A percentile compares a stretch with the other conserved stretches of the same genome.
Conservation (phyloP, 2,797 vertebrate species). For the Lophius americanus region DNA sequence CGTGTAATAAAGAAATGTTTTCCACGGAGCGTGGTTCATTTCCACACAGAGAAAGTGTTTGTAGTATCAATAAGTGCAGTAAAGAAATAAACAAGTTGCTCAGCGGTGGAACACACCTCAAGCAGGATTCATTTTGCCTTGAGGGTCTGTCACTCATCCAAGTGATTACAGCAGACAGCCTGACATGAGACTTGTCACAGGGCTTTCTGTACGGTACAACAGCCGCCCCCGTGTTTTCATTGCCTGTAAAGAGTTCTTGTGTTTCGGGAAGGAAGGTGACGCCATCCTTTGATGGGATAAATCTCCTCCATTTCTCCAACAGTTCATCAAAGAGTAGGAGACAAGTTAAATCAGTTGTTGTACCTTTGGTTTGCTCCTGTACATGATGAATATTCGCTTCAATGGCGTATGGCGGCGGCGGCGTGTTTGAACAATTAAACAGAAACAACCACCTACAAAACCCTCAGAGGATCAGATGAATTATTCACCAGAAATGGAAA, state of each 20-base stretch:
- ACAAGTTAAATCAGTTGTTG: slow-evolving; percentile 11
- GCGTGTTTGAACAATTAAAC: background rate
- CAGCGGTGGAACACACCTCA: background rate
- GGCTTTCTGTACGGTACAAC: slow-evolving; percentile 14
- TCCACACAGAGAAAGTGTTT: too few species aligned
- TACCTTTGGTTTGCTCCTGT: background rate
- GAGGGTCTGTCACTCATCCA: background rate
- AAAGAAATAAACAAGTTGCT: background rate
- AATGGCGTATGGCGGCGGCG: background rate
- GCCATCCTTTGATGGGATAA: slow-evolving; percentile 8
- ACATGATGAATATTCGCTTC: background rate
- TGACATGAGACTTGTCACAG: slow-evolving; percentile 4
- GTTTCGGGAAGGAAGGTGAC: slow-evolving; percentile 25
- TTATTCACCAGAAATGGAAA: background rate
- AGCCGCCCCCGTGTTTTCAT: slow-evolving; percentile 6
- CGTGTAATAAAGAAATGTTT: too few species aligned
- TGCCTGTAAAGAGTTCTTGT: slow-evolving; percentile 11
- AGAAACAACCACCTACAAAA: background rate
- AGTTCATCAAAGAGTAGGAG: background rate
- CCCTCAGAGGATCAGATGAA: background rate
- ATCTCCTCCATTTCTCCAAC: too few species aligned
- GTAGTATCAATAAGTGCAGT: background rate
- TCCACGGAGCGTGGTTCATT: too few species aligned
- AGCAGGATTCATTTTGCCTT: slow-evolving; percentile 19
- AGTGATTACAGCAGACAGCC: slow-evolving; percentile 9